Base-by-base conservation (phyloP, 2,113 vertebrate species). In the Bostrychus sinensis region DNA sequence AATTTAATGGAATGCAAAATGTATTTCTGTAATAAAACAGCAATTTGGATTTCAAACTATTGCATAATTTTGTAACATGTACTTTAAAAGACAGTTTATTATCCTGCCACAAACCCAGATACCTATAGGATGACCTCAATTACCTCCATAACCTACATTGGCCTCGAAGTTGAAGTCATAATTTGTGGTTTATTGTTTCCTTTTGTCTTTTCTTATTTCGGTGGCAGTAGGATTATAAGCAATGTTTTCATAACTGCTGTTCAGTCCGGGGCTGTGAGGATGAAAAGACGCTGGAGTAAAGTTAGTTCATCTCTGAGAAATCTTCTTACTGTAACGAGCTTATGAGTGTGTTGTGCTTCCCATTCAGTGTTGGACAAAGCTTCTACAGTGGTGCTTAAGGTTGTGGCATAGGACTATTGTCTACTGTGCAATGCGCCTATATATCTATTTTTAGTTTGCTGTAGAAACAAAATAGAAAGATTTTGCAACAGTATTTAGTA, bases 251-350 rank as follows among this genome's bases (percentile, higher is more conserved):
- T 68, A 64, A 50, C 7, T 13, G 36, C 38, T 26, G 61, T 67
- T 55, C 75, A 38, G 57, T 30, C 17, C 42, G 41, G 45, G 59
- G 50, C 19, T 23, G 50, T 55, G 72, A 36, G 62, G 62, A 41
- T 53, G 30, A 39, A 28, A 30, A 58, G 57, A 77, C 55, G 68
- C 77, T 38, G 57, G 70, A 70, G 77, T 87, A 86, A 86, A 89
- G 77, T 89, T 87, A 91, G 89, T 88, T 83, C 69, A 81, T 72
- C 86, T 81, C 57, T 69, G 7, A 70, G 66, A 86, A 90, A 92
- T 90, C 89, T 91, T 70, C 82, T 91, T 90, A 91, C 57, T 46
- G 59, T 91, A 91, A 91, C 85, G 69, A 80, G 91, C 70, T 91
- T 91, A 88, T n/a, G 4, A 17, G 63, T 67, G 75, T 86, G 81